A percentile compares a stretch with the other conserved stretches of the same genome.
Conservation (phyloP, 2,888 invertebrate species). For the Alloplasta piceator region DNA sequence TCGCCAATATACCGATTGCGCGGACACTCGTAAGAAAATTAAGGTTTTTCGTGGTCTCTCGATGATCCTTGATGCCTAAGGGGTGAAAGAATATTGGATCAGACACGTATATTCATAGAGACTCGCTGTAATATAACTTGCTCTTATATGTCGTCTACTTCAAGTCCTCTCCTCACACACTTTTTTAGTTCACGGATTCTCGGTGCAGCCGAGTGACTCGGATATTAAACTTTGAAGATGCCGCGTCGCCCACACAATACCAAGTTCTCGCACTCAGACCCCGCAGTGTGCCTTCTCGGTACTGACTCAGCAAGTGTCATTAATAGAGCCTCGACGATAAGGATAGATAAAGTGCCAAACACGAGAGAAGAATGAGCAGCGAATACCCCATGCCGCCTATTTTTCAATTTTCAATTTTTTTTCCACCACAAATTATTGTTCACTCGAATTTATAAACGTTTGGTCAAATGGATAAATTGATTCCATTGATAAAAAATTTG, state of each 20-base stretch:
- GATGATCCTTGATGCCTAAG: slow-evolving; percentile 52
- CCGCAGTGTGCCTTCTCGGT: slow-evolving; percentile 55
- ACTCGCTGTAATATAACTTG: slow-evolving; percentile 65
- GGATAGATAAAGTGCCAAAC: slow-evolving; percentile 79
- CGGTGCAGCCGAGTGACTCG: slow-evolving; percentile 74
- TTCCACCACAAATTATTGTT: no score
- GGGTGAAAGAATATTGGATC: slow-evolving; percentile 61
- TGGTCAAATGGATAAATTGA: no score
- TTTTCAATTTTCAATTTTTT: no score
- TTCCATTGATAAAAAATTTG: no score
- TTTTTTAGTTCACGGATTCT: slow-evolving; percentile 18
- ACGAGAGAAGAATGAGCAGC: slow-evolving; percentile 60
- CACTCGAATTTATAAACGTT: no score
- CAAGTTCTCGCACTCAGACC: slow-evolving; percentile 9
- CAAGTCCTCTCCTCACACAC: slow-evolving; percentile 25
- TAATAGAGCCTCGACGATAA: slow-evolving; percentile 77
- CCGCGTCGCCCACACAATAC: slow-evolving; percentile 62
- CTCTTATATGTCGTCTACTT: slow-evolving; percentile 56
- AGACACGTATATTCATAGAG: slow-evolving; percentile 49
- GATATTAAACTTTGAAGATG: slow-evolving; percentile 81
- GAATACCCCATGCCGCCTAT: not conserved
- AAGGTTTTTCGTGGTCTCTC: slow-evolving; percentile 43
- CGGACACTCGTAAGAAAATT: slow-evolving; percentile 42
- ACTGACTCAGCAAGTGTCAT: slow-evolving; percentile 81
- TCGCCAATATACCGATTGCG: not conserved